phyloP scores from a whole-genome alignment of 2,797 vertebrate species.

The Phrynocephalus guinanensis region DNA sequence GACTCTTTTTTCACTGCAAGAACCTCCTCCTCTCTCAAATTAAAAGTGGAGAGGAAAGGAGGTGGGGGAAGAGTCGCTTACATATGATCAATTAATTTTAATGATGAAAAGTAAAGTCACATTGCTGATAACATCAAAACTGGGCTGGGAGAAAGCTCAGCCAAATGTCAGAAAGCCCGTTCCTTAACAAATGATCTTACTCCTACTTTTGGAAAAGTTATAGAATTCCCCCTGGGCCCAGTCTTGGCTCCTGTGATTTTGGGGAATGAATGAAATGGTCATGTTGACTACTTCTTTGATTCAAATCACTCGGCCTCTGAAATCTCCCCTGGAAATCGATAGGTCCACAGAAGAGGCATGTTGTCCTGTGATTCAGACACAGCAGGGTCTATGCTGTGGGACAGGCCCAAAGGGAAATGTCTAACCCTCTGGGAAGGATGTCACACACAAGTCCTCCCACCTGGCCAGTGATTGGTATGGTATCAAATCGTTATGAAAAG shows the following conservation, averaged over 20 bases:
- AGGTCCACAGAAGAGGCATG: neutral
- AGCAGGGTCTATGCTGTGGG: neutral
- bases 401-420: too few relatives aligned
- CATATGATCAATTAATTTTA: conserved; percentile 7
- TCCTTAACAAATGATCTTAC: neutral
- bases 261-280: neutral
- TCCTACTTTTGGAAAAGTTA: neutral
- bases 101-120: neutral
- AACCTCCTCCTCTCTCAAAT: neutral
- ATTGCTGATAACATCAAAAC: neutral
- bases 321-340: neutral
- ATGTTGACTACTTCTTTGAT: neutral
- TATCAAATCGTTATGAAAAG: neutral
- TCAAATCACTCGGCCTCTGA: neutral
- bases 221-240: neutral
- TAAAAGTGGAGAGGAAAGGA: neutral
- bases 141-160: neutral
- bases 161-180: neutral
- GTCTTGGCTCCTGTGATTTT: neutral
- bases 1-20: neutral
- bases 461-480: rapidly evolving
- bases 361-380: rapidly evolving
- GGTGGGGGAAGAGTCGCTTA: neutral
- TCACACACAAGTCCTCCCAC: neutral
- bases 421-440: neutral